phyloP scores from a whole-genome alignment of 2,797 vertebrate genomes.

The Sphenopsis melanotis region DNA sequence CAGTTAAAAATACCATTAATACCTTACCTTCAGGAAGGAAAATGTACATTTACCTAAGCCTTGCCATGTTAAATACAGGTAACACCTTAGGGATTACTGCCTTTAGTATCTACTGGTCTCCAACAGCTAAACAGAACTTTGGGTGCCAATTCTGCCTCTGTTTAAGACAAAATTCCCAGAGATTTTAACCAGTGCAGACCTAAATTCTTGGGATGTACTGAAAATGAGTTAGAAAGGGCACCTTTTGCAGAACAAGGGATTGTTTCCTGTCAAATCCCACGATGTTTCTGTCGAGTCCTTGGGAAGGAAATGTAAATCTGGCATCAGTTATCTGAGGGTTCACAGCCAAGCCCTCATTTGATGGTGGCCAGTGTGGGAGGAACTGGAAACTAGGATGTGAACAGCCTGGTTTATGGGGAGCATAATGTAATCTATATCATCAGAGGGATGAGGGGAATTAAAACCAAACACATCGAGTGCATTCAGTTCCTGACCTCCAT shows the following conservation, averaged over 20 bases:
- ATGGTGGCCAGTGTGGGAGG: background rate
- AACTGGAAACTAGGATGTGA: background rate
- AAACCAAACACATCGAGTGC: background rate
- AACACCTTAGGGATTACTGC: background rate
- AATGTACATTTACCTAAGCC: background rate
- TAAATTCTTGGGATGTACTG: background rate
- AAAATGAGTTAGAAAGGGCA: background rate
- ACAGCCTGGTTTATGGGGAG: background rate
- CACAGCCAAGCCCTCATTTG: background rate
- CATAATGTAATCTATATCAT: background rate
- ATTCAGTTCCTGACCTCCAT: background rate
- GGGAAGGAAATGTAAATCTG: background rate
- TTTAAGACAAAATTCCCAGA: background rate
- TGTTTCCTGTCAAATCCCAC: background rate
- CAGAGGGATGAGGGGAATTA: conserved; percentile 9
- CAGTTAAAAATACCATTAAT: background rate
- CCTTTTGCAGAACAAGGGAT: background rate
- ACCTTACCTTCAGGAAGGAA: background rate
- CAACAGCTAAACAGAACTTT: background rate
- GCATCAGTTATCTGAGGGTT: background rate
- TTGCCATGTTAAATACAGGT: background rate
- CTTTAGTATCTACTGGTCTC: background rate
- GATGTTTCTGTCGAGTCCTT: background rate
- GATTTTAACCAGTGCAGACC: background rate
- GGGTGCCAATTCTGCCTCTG: background rate